A percentile compares a stretch with the other conserved stretches of the same genome.
Evolutionary conservation across 2,888 invertebrate genomes (phyloP).

Genomic region (Lumbricus terrestris): DNA sequence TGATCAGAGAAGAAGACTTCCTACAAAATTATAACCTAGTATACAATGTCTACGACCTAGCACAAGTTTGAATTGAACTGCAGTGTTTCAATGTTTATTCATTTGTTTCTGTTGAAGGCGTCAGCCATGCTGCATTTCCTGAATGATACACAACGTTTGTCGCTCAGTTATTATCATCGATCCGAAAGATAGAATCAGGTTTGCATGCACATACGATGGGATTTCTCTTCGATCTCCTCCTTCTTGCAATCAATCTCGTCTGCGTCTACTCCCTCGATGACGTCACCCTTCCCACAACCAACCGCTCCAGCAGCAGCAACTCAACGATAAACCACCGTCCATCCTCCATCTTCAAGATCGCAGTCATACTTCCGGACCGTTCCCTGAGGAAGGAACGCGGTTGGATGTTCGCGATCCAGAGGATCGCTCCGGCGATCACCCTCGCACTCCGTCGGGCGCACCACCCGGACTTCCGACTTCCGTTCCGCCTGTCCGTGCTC

Average conservation of each 20-base stretch:
- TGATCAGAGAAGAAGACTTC: too few relatives aligned
- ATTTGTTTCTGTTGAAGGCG: too few relatives aligned
- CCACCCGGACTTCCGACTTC: neutral
- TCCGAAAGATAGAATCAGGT: too few relatives aligned
- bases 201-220: too few relatives aligned
- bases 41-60: too few relatives aligned
- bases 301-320: neutral
- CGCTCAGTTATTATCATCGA: too few relatives aligned
- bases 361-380: conserved; percentile 23
- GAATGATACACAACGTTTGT: too few relatives aligned
- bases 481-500: conserved; percentile 30
- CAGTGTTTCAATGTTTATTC: too few relatives aligned
- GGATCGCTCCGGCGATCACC: conserved; percentile 28
- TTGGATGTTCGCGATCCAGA: conserved; percentile 24
- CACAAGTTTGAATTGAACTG: too few relatives aligned
- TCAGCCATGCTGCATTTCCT: too few relatives aligned
- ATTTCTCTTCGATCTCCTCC: neutral
- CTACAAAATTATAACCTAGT: too few relatives aligned
- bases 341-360: conserved; percentile 15
- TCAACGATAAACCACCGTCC: neutral
- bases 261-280: neutral
- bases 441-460: conserved; percentile 28
- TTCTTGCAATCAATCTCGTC: neutral
- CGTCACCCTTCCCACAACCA: neutral
- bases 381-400: neutral